Percentiles rank a stretch among this genome's conserved stretches.
Evolutionary conservation across 2,888 invertebrate genomes (phyloP).

Genomic region (Drosophila pseudotalamancana): DNA sequence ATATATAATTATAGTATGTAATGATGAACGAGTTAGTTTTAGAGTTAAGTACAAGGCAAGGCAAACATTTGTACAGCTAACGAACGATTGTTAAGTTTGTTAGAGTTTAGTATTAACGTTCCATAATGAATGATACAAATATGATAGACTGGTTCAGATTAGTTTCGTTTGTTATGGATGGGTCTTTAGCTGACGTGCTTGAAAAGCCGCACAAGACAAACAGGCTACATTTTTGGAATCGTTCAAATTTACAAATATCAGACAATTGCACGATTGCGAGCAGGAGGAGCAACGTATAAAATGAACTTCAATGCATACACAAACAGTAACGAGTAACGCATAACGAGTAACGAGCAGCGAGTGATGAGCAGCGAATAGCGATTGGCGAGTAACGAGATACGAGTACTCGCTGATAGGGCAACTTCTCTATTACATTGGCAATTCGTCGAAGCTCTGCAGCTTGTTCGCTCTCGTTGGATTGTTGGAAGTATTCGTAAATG

Average conservation of each 20-base stretch:
- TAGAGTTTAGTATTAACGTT: constrained; percentile 30
- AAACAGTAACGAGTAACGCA: constrained; percentile 26
- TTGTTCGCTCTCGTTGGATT: constrained; percentile 58
- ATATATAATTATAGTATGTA: constrained; percentile 6
- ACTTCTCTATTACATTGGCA: constrained; percentile 63
- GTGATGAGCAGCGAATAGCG: constrained; percentile 15
- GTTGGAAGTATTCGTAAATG: constrained; percentile 38
- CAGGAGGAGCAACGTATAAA: constrained; percentile 52
- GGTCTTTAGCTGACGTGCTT: constrained; percentile 23
- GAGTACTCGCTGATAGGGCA: constrained; percentile 14
- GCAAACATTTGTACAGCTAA: constrained; percentile 71
- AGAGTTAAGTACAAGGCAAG: constrained; percentile 52
- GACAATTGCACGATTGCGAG: constrained; percentile 62
- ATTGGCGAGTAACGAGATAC: constrained; percentile 10
- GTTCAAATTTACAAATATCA: constrained; percentile 21
- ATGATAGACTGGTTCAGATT: constrained; percentile 20
- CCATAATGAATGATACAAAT: constrained; percentile 20
- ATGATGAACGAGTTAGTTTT: constrained; percentile 22
- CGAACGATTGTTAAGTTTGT: constrained; percentile 33
- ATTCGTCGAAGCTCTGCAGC: too few relatives aligned
- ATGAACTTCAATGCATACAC: constrained; percentile 36
- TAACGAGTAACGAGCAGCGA: constrained; percentile 27
- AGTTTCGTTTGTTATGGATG: constrained; percentile 17
- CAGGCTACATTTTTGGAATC: background rate
- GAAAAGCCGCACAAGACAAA: constrained; percentile 50